phyloP scores from a whole-genome alignment of 2,113 vertebrate genomes.

The Elgaria multicarinata region DNA sequence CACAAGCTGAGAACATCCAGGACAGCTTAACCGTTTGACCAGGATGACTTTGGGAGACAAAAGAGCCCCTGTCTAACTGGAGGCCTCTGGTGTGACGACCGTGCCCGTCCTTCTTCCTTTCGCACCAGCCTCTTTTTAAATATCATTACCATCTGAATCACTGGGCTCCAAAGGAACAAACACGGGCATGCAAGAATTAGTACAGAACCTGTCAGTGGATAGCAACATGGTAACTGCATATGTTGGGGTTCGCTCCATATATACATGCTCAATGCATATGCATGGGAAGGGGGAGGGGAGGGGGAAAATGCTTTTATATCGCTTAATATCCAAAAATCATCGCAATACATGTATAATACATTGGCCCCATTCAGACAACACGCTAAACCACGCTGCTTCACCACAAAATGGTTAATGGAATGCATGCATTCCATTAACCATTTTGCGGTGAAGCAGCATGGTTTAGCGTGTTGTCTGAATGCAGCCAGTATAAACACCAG shows the following conservation, averaged over 20 bases:
- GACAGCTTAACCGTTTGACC: neutral
- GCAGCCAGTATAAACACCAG: no score
- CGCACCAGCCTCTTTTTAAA: neutral
- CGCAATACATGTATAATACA: no score
- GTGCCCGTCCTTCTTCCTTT: neutral
- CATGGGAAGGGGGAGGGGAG: no score
- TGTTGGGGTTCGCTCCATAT: neutral
- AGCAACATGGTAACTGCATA: no score
- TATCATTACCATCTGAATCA: neutral
- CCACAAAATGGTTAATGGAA: no score
- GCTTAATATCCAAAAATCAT: no score
- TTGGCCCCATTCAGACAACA: no score
- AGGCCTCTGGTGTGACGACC: neutral
- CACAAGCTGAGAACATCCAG: slow-evolving; percentile 54
- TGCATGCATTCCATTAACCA: no score
- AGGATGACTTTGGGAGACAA: neutral
- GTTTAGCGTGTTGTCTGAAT: no score
- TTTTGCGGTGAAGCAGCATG: no score
- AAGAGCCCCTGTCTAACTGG: neutral
- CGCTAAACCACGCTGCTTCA: no score
- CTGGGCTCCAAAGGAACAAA: neutral
- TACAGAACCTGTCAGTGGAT: neutral
- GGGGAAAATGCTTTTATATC: neutral
- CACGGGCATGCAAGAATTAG: neutral
- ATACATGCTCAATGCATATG: no score